Evolutionary conservation across 2,797 vertebrate genomes (phyloP).

Genomic region (Etheostoma nigrum): DNA sequence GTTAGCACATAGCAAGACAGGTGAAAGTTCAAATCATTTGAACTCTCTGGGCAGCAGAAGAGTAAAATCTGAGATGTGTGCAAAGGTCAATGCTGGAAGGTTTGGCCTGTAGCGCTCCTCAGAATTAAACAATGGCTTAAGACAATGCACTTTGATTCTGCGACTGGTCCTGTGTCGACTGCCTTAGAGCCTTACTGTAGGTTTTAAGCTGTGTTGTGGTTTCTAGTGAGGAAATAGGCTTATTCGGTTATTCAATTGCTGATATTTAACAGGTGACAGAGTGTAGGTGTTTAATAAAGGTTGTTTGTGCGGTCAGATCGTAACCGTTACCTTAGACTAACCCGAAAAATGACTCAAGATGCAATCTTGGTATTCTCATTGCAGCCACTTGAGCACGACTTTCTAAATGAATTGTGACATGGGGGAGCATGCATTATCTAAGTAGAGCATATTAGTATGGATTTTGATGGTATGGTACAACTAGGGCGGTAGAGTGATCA

Average conservation of each 20-base stretch:
- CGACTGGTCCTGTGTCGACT: slow-evolving; percentile 4
- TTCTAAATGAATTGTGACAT: background rate
- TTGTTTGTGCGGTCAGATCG: slow-evolving; percentile 3
- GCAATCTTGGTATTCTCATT: background rate
- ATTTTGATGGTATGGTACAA: slow-evolving; percentile 2
- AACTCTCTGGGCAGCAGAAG: slow-evolving; percentile 38
- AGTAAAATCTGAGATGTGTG: slow-evolving; percentile 26
- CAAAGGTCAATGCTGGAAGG: slow-evolving; percentile 34
- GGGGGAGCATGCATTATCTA: background rate
- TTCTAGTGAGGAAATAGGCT: background rate
- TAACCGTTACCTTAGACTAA: background rate
- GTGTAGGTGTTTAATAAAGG: background rate
- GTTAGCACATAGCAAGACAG: slow-evolving; percentile 23
- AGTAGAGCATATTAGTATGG: background rate
- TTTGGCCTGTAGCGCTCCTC: slow-evolving; percentile 16
- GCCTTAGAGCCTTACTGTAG: slow-evolving; percentile 11
- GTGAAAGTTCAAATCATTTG: slow-evolving; percentile 23
- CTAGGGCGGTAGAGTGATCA: no score
- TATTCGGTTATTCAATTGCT: slow-evolving; percentile 7
- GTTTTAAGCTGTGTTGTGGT: slow-evolving; percentile 5
- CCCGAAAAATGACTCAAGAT: background rate
- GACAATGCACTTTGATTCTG: slow-evolving; percentile 11
- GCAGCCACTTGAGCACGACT: background rate
- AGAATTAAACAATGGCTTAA: slow-evolving; percentile 40
- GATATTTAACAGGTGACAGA: background rate